Base-by-base conservation (phyloP, 2,113 vertebrate species). In the Turdus rufiventris region DNA sequence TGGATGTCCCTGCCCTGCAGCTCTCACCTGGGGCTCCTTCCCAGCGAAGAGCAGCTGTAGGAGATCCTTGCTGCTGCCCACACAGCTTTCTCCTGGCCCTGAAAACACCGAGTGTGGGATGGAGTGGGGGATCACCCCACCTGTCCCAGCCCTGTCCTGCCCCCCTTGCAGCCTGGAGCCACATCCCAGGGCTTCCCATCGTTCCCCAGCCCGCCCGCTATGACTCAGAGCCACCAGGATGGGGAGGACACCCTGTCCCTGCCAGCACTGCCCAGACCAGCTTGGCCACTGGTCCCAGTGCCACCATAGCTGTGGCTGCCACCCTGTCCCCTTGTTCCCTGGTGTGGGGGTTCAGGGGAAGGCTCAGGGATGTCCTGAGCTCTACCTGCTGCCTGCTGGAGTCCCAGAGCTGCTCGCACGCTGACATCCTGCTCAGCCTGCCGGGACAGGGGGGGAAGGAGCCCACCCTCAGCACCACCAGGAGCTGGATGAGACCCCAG, bases 21-120 rank as follows among this genome's bases (percentile, higher is more conserved):
- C 21, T 51, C 91, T 94, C 83, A 93, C 94, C 94, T 93, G 89
- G 19, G 38, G 14, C n/a, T 92, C 83, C 53, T 70, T 83, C 63
- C 73, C 86, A 23, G 78, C 1, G 0, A 83, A 36, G 26, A 95
- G 75, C 6, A 89, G 83, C 47, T 88, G 47, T 7, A 90, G 50
- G 8, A 42, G 68, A 23, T 91, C 93, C n/a, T 76, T 13, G 1
- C 60, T 45, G 67, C 56, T 2, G 1, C 42, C 38, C 2, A 0
- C 9, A 28, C 47, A 40, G 65, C 78, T 65, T 29, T 34, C 29
- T 20, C 65, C 88, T 1, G 1, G n/a, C 45, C 56, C 94, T 87
- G 91, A 5, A 72, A 88, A 58, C 70, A 67, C 6, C 0, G 2
- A 25, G 20, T 0, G 2, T 50, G 72, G 31, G 15, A 23, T 73